These are phyloP conservation scores for Drosophila lacicola DNA, from an alignment of 2,888 invertebrate species.

Conservation along the genomic window DNA sequence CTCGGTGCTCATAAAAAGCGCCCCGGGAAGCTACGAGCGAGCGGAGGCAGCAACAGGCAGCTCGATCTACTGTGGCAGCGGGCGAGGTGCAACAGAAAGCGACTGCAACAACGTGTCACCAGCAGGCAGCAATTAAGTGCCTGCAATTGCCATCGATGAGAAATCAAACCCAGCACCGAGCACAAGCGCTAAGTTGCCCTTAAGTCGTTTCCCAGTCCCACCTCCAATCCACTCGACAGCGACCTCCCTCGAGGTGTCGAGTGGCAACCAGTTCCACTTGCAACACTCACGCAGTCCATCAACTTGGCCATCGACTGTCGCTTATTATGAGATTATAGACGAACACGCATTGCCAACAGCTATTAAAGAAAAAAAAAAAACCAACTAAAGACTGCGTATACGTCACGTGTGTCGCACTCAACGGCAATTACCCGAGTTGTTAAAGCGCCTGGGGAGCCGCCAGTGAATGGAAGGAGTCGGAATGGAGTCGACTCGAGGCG, in stretches of 20 bases:
- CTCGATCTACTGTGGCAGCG: neutral
- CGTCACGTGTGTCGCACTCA: constrained; percentile 41
- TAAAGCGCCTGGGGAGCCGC: constrained; percentile 18
- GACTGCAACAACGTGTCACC: constrained; percentile 38
- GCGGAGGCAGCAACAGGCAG: constrained; percentile 16
- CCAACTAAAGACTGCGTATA: constrained; percentile 54
- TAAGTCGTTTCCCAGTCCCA: constrained; percentile 2
- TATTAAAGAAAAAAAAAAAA: constrained; percentile 21
- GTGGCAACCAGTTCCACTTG: constrained; percentile 12
- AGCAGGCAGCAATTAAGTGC: constrained; percentile 44
- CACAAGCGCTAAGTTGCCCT: constrained; percentile 30
- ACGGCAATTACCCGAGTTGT: constrained; percentile 34
- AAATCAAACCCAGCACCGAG: constrained; percentile 38
- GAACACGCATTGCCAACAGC: constrained; percentile 31
- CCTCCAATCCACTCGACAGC: neutral
- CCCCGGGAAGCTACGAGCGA: constrained; percentile 58
- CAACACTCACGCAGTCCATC: constrained; percentile 33
- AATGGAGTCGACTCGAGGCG: constrained; percentile 14
- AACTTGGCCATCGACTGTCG: constrained; percentile 54
- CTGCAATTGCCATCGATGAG: constrained; percentile 42
- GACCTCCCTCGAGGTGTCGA: constrained; percentile 56
- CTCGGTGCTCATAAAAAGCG: constrained; percentile 51
- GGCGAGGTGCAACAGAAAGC: constrained; percentile 23
- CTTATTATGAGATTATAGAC: constrained; percentile 45
- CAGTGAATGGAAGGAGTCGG: constrained; percentile 3